These are phyloP conservation scores for Otus sunia DNA, from an alignment of 2,113 vertebrate species.

Conservation along the genomic window DNA sequence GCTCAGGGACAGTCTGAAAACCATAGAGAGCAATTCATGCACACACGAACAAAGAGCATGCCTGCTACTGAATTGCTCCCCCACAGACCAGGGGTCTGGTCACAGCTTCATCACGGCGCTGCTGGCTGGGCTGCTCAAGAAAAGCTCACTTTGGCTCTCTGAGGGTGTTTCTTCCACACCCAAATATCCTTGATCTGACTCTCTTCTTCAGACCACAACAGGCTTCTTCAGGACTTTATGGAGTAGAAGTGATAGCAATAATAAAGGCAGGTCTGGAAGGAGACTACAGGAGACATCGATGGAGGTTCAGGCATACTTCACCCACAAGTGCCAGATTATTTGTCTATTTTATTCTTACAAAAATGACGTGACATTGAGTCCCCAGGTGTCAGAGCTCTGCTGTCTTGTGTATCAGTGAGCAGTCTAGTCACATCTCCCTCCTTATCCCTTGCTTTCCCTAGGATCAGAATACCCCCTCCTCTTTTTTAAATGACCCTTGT, in stretches of 20 bases:
- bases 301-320: not conserved
- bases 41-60: fast-evolving
- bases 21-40: not conserved
- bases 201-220: not conserved
- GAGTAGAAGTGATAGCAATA: not conserved
- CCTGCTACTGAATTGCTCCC: not conserved
- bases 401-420: not conserved
- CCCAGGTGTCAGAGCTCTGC: fast-evolving
- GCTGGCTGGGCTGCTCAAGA: not conserved
- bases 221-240: not conserved
- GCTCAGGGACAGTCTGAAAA: not conserved
- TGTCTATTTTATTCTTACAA: not conserved
- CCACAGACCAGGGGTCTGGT: not conserved
- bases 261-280: not conserved
- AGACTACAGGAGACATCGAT: fast-evolving
- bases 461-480: not conserved
- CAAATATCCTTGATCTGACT: not conserved
- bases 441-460: not conserved
- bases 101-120: not conserved
- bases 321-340: not conserved
- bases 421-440: not conserved
- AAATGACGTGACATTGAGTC: fast-evolving
- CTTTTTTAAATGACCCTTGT: not conserved
- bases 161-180: not conserved
- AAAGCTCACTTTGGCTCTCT: fast-evolving